phyloP scores from a whole-genome alignment of 2,797 vertebrate genomes.

The Pseudomugil tenellus region DNA sequence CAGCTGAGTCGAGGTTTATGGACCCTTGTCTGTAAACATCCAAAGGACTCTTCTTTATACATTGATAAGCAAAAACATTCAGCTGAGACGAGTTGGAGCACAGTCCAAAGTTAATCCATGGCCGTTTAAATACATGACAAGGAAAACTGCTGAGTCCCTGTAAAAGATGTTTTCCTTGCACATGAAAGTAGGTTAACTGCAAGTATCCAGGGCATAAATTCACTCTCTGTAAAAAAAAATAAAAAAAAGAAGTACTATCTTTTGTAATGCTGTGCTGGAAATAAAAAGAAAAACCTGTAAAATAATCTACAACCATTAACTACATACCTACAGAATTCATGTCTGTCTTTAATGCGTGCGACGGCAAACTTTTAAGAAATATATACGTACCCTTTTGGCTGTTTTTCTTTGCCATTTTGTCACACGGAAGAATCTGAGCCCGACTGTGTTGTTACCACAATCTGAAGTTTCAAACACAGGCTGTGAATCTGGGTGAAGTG shows the following conservation, averaged over 20 bases:
- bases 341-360: too few relatives aligned
- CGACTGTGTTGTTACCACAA: slow-evolving; percentile 2
- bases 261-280: too few relatives aligned
- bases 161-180: slow-evolving; percentile 33
- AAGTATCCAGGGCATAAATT: slow-evolving; percentile 19
- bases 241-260: background rate
- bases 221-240: too few relatives aligned
- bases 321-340: too few relatives aligned
- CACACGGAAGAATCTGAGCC: slow-evolving; percentile 25
- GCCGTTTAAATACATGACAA: slow-evolving; percentile 30
- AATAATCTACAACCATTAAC: too few relatives aligned
- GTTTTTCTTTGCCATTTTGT: slow-evolving; percentile 84
- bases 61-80: slow-evolving; percentile 23
- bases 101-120: slow-evolving; percentile 51
- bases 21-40: slow-evolving; percentile 3
- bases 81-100: slow-evolving; percentile 28
- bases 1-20: slow-evolving; percentile 12
- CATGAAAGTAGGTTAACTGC: slow-evolving; percentile 44
- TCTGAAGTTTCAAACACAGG: slow-evolving; percentile 19
- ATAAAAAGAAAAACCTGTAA: background rate
- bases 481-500: slow-evolving; percentile 14
- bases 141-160: slow-evolving; percentile 16
- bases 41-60: slow-evolving; percentile 17
- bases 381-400: slow-evolving; percentile 78
- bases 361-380: slow-evolving; percentile 2